Conservation (phyloP, 1,140 invertebrate species). For the Mya arenaria region DNA sequence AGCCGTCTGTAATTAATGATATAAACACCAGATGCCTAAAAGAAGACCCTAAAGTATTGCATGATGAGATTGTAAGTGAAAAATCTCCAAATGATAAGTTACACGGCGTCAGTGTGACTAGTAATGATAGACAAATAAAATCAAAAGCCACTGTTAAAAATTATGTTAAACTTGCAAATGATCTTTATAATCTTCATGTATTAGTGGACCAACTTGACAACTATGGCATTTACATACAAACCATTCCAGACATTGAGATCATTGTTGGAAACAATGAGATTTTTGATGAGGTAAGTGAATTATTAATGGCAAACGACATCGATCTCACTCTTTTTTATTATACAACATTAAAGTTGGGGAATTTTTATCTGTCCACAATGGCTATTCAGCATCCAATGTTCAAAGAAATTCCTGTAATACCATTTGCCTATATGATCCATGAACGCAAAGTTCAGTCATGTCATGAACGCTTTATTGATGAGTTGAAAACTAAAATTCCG, state of each 20-base stretch:
- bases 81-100: neutral
- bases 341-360: slow-evolving; percentile 48
- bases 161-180: slow-evolving; percentile 25
- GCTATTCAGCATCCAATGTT: slow-evolving; percentile 37
- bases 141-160: neutral
- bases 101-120: slow-evolving; percentile 13
- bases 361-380: slow-evolving; percentile 47
- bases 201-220: slow-evolving; percentile 49
- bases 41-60: slow-evolving; percentile 12
- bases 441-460: slow-evolving; percentile 40
- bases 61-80: slow-evolving; percentile 4
- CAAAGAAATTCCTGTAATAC: slow-evolving; percentile 41
- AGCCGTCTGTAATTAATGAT: slow-evolving; percentile 9
- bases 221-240: slow-evolving; percentile 27
- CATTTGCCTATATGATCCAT: slow-evolving; percentile 32
- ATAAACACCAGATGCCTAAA: neutral
- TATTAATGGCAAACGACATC: slow-evolving; percentile 29
- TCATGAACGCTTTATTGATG: slow-evolving; percentile 31
- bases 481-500: slow-evolving; percentile 1
- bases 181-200: slow-evolving; percentile 42
- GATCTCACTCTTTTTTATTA: slow-evolving; percentile 44
- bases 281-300: slow-evolving; percentile 33
- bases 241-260: slow-evolving; percentile 46
- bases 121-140: slow-evolving; percentile 43
- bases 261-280: slow-evolving; percentile 50